A percentile compares a stretch with the other conserved stretches of the same genome.
Conservation (phyloP, 2,888 invertebrate genomes). For the Drosophila longiperda region DNA sequence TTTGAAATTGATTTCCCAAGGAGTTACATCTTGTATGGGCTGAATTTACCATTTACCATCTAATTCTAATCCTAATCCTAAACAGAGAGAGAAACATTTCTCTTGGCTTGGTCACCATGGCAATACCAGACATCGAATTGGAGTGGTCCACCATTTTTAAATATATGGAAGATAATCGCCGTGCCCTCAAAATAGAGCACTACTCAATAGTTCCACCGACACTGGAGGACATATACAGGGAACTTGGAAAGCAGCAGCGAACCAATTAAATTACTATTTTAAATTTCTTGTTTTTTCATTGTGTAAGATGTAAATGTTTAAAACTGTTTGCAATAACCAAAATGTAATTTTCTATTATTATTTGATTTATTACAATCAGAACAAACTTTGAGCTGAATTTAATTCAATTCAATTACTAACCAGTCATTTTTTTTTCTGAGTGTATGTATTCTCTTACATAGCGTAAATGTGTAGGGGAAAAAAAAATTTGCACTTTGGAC, state of each 20-base stretch:
- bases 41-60: background rate
- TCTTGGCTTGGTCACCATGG: slow-evolving; percentile 89
- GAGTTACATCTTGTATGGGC: slow-evolving; percentile 34
- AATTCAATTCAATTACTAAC: too few relatives aligned
- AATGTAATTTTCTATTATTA: background rate
- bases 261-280: background rate
- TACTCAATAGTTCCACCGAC: slow-evolving; percentile 91
- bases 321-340: background rate
- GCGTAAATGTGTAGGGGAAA: background rate
- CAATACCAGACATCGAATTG: slow-evolving; percentile 86
- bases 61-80: background rate
- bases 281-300: slow-evolving; percentile 3
- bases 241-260: slow-evolving; percentile 86
- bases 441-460: background rate
- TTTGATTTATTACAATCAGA: background rate
- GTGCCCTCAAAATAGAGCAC: slow-evolving; percentile 87
- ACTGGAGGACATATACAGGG: slow-evolving; percentile 90
- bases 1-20: slow-evolving; percentile 41
- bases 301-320: slow-evolving; percentile 1
- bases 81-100: slow-evolving; percentile 87
- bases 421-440: too few relatives aligned
- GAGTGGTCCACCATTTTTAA: slow-evolving; percentile 89
- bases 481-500: slow-evolving; percentile 16
- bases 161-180: slow-evolving; percentile 88
- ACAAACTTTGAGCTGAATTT: background rate